A percentile compares a stretch with the other conserved stretches of the same genome.
phyloP scores from a whole-genome alignment of 2,797 vertebrate genomes.

The Lophotriccus pileatus region DNA sequence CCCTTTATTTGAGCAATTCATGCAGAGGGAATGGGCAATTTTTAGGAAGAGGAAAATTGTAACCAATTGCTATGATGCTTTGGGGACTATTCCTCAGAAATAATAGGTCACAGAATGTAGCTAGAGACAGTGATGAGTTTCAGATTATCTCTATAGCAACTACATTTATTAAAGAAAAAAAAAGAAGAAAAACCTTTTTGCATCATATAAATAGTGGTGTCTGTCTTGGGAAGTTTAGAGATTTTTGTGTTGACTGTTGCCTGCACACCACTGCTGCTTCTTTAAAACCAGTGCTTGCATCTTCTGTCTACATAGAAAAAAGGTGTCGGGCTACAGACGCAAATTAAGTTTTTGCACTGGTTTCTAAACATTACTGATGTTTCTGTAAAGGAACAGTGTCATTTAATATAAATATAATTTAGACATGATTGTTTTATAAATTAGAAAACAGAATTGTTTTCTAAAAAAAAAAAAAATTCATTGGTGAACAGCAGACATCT shows the following conservation, averaged over 20 bases:
- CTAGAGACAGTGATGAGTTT: background rate
- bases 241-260: background rate
- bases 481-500: background rate
- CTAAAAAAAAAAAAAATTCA: background rate
- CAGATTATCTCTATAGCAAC: background rate
- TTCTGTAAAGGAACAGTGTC: background rate
- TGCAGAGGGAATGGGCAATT: background rate
- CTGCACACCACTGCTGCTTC: background rate
- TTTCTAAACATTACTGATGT: background rate
- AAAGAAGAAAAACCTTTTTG: background rate
- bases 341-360: background rate
- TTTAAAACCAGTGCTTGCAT: background rate
- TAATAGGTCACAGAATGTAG: background rate
- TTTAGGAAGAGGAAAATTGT: conserved; percentile 16
- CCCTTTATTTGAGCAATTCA: background rate
- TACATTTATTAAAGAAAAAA: background rate
- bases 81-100: background rate
- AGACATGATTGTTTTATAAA: background rate
- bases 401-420: background rate
- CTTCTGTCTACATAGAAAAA: background rate
- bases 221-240: background rate
- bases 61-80: background rate
- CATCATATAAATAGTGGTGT: background rate
- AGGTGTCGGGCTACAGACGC: background rate
- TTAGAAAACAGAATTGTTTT: background rate